These are phyloP conservation scores for Ormyrus thymus DNA, from an alignment of 2,888 invertebrate species.

Conservation along the genomic window DNA sequence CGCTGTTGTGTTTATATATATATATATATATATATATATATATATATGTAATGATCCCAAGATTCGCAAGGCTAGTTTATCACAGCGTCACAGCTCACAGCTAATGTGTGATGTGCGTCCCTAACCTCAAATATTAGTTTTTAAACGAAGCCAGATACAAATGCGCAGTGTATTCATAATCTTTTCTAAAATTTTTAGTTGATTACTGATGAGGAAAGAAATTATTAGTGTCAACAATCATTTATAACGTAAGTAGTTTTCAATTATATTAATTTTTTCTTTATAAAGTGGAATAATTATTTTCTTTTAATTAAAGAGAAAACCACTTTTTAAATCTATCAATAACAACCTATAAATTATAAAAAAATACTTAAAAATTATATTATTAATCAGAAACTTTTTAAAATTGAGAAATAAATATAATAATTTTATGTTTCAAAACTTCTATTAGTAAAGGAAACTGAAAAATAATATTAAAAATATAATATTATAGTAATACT, in stretches of 20 bases:
- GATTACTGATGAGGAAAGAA: constrained; percentile 29
- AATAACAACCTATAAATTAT: too few relatives aligned
- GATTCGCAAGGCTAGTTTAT: too few relatives aligned
- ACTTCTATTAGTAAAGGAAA: too few relatives aligned
- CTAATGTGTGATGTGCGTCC: background rate
- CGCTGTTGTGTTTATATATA: background rate
- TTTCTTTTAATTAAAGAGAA: background rate
- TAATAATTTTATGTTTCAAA: background rate
- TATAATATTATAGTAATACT: too few relatives aligned
- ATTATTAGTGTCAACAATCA: constrained; percentile 6
- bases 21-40: background rate
- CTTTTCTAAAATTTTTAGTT: constrained; percentile 16
- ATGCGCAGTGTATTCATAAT: constrained; percentile 4
- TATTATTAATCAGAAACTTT: background rate
- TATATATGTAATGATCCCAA: too few relatives aligned
- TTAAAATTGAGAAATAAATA: background rate
- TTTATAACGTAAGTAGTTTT: constrained; percentile 16
- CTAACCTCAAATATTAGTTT: constrained; percentile 48
- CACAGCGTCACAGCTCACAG: too few relatives aligned
- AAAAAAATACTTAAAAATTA: background rate
- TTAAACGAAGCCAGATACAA: constrained; percentile 28
- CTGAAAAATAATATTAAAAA: too few relatives aligned
- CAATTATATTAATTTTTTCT: background rate
- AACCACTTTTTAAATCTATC: background rate
- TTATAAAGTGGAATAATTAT: background rate